Percentiles rank a stretch among this genome's conserved stretches.
These are phyloP conservation scores for Cephus sareptanus DNA, from an alignment of 2,888 invertebrate species.

Conservation along the genomic window DNA sequence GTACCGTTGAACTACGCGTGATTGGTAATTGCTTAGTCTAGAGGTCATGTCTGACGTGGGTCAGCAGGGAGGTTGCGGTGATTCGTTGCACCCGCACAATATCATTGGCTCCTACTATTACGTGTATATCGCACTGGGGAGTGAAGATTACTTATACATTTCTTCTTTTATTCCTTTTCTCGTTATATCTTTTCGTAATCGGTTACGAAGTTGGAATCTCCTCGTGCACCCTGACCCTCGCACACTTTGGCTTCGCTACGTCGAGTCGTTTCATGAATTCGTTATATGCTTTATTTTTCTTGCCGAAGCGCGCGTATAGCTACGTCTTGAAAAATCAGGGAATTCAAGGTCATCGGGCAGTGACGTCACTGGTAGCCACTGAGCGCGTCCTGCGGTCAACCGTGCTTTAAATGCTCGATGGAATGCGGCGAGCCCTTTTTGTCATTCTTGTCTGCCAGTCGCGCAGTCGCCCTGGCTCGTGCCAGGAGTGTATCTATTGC, in stretches of 20 bases:
- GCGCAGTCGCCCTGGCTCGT: conserved; percentile 13
- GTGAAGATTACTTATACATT: not conserved
- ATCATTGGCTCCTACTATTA: not conserved
- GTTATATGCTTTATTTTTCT: not conserved
- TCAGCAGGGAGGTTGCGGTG: not conserved
- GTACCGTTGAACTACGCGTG: conserved; percentile 32
- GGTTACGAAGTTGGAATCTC: not conserved
- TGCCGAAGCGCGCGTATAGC: not conserved
- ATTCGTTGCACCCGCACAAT: not conserved
- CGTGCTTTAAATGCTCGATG: conserved; percentile 63
- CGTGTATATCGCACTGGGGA: not conserved
- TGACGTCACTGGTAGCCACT: conserved; percentile 32
- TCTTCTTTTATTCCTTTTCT: not conserved
- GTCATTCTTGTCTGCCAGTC: conserved; percentile 41
- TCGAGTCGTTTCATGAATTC: not conserved
- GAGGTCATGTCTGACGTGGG: conserved; percentile 1
- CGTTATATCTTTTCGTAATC: not conserved
- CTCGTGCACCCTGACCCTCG: not conserved
- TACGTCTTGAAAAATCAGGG: not conserved
- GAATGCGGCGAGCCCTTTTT: conserved; percentile 64
- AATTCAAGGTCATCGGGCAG: conserved; percentile 13
- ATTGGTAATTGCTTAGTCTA: conserved; percentile 43
- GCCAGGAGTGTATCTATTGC: not conserved
- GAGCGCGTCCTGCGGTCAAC: conserved; percentile 46
- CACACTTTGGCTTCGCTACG: not conserved